Conservation (phyloP, 2,113 vertebrate species). For the Oryzias melastigma region DNA sequence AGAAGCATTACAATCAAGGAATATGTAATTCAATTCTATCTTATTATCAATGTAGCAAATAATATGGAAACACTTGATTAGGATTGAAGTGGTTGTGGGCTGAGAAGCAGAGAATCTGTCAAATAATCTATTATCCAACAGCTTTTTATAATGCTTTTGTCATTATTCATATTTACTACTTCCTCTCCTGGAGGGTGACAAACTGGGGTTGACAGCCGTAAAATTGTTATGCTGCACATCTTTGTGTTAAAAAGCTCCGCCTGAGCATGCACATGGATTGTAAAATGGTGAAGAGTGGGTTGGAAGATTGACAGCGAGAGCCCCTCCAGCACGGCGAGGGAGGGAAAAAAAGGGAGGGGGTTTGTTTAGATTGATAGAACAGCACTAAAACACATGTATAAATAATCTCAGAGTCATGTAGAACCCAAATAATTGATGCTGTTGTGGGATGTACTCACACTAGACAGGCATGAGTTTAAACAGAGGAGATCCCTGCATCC, state of each 20-base stretch:
- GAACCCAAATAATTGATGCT: conserved; percentile 2
- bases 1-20: too few species aligned
- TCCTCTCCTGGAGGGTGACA: conserved; percentile 46
- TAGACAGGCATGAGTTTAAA: background rate
- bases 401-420: background rate
- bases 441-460: background rate
- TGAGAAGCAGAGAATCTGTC: conserved; percentile 30
- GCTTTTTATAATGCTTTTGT: conserved; percentile 49
- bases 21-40: too few species aligned
- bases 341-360: background rate
- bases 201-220: conserved; percentile 48
- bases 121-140: conserved; percentile 44
- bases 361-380: conserved; percentile 2
- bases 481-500: background rate
- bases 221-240: conserved; percentile 57
- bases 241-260: conserved; percentile 53
- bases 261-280: conserved; percentile 44
- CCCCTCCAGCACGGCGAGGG: conserved; percentile 9
- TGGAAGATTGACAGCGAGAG: conserved; percentile 32
- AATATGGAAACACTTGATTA: background rate
- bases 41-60: too few species aligned
- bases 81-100: conserved; percentile 36
- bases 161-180: conserved; percentile 54
- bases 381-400: conserved; percentile 3
- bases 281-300: conserved; percentile 46